Conservation (phyloP, 2,113 vertebrate species). For the Chloroceryle aenea region DNA sequence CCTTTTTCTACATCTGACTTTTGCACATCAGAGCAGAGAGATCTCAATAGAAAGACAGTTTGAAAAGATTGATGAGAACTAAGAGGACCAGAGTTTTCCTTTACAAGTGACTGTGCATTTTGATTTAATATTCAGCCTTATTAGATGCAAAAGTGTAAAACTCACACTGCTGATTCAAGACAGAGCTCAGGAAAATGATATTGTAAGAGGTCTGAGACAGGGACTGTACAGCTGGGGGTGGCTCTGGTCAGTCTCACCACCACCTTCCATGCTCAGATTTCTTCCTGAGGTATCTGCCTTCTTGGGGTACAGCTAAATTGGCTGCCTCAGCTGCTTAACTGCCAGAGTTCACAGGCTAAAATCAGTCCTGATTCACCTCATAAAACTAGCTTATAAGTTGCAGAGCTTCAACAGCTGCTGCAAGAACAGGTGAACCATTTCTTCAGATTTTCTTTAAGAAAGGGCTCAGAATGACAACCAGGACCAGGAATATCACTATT, state of each 20-base stretch:
- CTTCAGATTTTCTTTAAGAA: background rate
- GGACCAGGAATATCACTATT: background rate
- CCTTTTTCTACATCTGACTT: background rate
- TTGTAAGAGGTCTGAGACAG: background rate
- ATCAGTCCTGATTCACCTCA: background rate
- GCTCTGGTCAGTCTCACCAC: background rate
- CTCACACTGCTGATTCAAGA: background rate
- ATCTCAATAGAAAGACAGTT: constrained; percentile 22
- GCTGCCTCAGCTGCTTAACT: background rate
- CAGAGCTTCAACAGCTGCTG: background rate
- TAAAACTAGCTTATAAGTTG: background rate
- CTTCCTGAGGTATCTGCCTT: background rate
- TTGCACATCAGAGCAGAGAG: constrained; percentile 20
- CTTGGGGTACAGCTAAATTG: background rate
- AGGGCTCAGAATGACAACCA: background rate
- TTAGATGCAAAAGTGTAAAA: constrained; percentile 2
- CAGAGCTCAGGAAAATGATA: background rate
- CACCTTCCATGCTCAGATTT: background rate
- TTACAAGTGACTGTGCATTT: constrained; percentile 20
- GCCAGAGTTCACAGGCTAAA: background rate
- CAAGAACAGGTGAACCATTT: background rate
- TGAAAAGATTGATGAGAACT: constrained; percentile 34
- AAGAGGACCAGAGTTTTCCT: constrained; percentile 19
- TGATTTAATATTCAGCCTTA: constrained; percentile 35
- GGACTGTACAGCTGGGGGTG: background rate